Conservation (phyloP, 2,797 vertebrate species). For the Amazonetta brasiliensis region DNA sequence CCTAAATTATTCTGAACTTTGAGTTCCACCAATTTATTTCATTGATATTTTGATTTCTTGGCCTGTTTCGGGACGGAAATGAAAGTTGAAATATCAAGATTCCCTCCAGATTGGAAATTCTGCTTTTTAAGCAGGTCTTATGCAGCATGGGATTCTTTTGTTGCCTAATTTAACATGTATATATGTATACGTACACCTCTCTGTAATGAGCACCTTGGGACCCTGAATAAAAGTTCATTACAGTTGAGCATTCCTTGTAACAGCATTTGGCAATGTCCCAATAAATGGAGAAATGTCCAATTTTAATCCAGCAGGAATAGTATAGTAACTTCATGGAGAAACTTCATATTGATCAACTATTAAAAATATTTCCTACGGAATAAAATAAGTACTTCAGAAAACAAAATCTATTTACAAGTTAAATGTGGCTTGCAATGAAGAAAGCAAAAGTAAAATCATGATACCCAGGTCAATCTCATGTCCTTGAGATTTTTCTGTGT, state of each 20-base stretch:
- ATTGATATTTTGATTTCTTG: conserved; percentile 54
- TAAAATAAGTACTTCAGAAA: conserved; percentile 2
- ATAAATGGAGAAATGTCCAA: not conserved
- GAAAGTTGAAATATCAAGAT: conserved; percentile 20
- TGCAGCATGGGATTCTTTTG: not conserved
- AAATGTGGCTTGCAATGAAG: not conserved
- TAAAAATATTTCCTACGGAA: not conserved
- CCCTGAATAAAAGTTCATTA: conserved; percentile 29
- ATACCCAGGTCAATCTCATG: not conserved
- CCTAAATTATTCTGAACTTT: conserved; percentile 1
- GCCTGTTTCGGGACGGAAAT: conserved; percentile 2
- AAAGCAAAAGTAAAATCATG: not conserved
- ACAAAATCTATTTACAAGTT: conserved; percentile 4
- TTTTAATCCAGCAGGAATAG: conserved; percentile 22
- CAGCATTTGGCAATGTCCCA: conserved; percentile 27
- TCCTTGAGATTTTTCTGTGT: conserved; percentile 41
- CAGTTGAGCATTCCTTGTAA: conserved; percentile 20
- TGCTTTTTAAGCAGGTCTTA: conserved; percentile 28
- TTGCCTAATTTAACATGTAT: conserved; percentile 2
- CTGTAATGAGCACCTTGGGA: conserved; percentile 30
- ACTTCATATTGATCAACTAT: conserved; percentile 6
- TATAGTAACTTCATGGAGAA: not conserved
- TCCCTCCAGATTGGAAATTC: conserved; percentile 28
- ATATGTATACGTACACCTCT: not conserved
- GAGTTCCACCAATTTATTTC: conserved; percentile 27